phyloP scores from a whole-genome alignment of 2,113 vertebrate genomes.

The Podarcis cretensis region DNA sequence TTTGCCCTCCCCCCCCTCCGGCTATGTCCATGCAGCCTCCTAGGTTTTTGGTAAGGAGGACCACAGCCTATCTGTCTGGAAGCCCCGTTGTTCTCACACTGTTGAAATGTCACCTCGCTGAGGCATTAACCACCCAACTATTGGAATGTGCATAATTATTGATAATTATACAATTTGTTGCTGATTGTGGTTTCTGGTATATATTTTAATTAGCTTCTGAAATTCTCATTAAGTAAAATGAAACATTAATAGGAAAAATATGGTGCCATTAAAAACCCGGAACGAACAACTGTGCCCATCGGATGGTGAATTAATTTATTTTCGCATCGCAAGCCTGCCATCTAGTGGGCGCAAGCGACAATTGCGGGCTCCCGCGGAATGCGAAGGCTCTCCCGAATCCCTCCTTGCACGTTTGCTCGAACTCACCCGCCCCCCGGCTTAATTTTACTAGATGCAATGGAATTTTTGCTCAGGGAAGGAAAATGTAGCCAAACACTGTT shows the following conservation, averaged over 20 bases:
- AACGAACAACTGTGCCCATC: neutral
- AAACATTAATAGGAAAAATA: slow-evolving; percentile 76
- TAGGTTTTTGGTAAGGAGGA: neutral
- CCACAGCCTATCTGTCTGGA: neutral
- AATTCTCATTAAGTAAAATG: slow-evolving; percentile 78
- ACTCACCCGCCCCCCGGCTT: neutral
- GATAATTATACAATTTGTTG: slow-evolving; percentile 76
- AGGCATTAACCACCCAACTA: slow-evolving; percentile 61
- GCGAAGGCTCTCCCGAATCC: neutral
- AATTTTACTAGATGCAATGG: too few species aligned
- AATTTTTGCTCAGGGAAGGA: too few species aligned
- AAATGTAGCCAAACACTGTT: too few species aligned
- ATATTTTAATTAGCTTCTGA: slow-evolving; percentile 76
- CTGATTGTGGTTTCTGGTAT: slow-evolving; percentile 68
- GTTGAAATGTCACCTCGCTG: neutral
- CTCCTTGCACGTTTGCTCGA: neutral
- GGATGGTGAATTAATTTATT: neutral
- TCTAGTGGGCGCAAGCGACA: slow-evolving; percentile 39
- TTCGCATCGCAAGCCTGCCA: slow-evolving; percentile 67
- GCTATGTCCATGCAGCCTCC: too few species aligned
- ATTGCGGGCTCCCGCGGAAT: slow-evolving; percentile 9
- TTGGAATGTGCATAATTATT: slow-evolving; percentile 72
- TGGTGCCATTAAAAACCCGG: slow-evolving; percentile 43
- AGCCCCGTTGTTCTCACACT: neutral
- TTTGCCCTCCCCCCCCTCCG: too few species aligned